Conservation (phyloP, 1,140 invertebrate genomes). For the Melitaea cinxia region DNA sequence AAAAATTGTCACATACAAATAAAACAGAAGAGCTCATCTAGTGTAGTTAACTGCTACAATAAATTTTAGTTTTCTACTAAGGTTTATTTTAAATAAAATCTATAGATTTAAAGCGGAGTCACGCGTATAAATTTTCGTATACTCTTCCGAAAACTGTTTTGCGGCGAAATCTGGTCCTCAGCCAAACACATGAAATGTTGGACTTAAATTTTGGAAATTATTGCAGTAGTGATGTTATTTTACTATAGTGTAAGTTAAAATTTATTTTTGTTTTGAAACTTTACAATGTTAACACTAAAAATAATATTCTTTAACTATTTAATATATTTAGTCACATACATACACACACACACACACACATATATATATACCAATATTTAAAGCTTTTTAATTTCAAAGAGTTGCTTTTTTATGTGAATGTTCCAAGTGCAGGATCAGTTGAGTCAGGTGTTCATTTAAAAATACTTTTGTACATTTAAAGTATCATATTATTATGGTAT, state of each 20-base stretch:
- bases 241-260: not conserved
- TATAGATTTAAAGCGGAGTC: constrained; percentile 4
- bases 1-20: not conserved
- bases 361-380: too few species aligned
- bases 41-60: not conserved
- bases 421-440: too few species aligned
- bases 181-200: constrained; percentile 10
- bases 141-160: constrained; percentile 1
- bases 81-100: too few species aligned
- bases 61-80: constrained; percentile 6
- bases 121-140: constrained; percentile 1
- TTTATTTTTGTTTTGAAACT: not conserved
- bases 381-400: too few species aligned
- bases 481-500: too few species aligned
- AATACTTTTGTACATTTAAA: too few species aligned
- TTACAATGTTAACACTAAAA: too few species aligned
- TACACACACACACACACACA: too few species aligned
- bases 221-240: not conserved
- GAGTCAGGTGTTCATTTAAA: too few species aligned
- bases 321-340: too few species aligned
- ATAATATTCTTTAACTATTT: too few species aligned
- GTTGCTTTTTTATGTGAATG: too few species aligned
- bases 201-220: constrained; percentile 1
- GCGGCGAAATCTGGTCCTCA: constrained; percentile 6
- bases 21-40: not conserved